Percentiles rank a stretch among this genome's conserved stretches.
Evolutionary conservation across 2,797 vertebrate genomes (phyloP).

Genomic region (Rhinatrema bivittatum): DNA sequence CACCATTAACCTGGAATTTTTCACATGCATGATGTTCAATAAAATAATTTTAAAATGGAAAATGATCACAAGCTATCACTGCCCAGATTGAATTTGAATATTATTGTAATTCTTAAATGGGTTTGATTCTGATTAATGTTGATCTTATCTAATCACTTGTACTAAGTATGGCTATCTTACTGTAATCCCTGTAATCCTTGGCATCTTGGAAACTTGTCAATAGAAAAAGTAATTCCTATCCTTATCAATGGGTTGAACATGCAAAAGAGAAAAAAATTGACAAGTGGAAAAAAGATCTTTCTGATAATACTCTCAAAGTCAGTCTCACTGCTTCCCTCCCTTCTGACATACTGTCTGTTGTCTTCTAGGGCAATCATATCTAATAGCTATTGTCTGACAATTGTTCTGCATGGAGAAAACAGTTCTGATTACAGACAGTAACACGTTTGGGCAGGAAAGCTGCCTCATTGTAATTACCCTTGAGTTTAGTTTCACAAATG

Average conservation of each 20-base stretch:
- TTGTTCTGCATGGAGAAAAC: conserved; percentile 57
- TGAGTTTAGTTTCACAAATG: conserved; percentile 65
- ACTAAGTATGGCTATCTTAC: no score
- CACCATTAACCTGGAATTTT: no score
- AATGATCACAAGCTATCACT: no score
- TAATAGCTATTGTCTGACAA: conserved; percentile 58
- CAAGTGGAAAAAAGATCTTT: conserved; percentile 12
- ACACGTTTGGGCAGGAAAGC: conserved; percentile 56
- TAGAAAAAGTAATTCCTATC: conserved; percentile 13
- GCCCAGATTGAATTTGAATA: no score
- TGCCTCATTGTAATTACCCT: conserved; percentile 63
- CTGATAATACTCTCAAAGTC: conserved; percentile 43
- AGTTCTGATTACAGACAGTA: conserved; percentile 64
- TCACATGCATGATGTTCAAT: no score
- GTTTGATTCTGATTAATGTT: no score
- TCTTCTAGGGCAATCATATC: conserved; percentile 50
- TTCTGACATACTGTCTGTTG: conserved; percentile 37
- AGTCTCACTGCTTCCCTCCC: conserved; percentile 39
- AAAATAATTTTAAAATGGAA: no score
- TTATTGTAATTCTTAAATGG: no score
- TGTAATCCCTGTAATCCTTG: no score
- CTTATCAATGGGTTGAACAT: neutral
- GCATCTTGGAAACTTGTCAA: no score
- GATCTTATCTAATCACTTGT: no score
- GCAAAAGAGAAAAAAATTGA: conserved; percentile 11